phyloP scores from a whole-genome alignment of 2,113 vertebrate genomes.

The Osmerus eperlanus region DNA sequence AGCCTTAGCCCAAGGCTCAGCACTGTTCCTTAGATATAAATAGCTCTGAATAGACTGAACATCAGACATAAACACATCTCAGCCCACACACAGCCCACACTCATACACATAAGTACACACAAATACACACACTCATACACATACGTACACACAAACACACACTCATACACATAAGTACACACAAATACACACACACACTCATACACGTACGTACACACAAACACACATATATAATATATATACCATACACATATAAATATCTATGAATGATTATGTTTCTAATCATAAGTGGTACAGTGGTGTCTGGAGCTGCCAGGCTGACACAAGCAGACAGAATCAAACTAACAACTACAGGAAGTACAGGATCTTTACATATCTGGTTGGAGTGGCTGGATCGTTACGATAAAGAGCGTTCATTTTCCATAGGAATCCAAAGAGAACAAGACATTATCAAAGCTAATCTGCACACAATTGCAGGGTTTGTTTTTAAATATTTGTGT shows the following conservation, averaged over 20 bases:
- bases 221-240: too few relatives aligned
- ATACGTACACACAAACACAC: neutral
- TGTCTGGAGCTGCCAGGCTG: neutral
- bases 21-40: slow-evolving; percentile 41
- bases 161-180: neutral
- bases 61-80: slow-evolving; percentile 16
- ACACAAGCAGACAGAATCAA: slow-evolving; percentile 51
- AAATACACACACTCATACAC: neutral
- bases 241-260: too few relatives aligned
- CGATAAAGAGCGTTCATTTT: slow-evolving; percentile 26
- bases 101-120: slow-evolving; percentile 1
- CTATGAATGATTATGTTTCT: too few relatives aligned
- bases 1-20: slow-evolving; percentile 13
- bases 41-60: slow-evolving; percentile 31
- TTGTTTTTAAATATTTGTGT: slow-evolving; percentile 1
- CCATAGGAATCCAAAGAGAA: slow-evolving; percentile 19
- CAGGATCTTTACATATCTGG: slow-evolving; percentile 44
- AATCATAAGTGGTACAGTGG: neutral
- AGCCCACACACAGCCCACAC: slow-evolving; percentile 9
- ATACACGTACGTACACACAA: too few relatives aligned
- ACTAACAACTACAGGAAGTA: slow-evolving; percentile 42
- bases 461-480: slow-evolving; percentile 12
- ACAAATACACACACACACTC: neutral
- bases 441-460: slow-evolving; percentile 25
- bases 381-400: slow-evolving; percentile 31